Evolutionary conservation across 2,888 invertebrate genomes (phyloP), one percentile per base, ranked within the genome.

Genomic region (Drosophila suboccidentalis): DNA sequence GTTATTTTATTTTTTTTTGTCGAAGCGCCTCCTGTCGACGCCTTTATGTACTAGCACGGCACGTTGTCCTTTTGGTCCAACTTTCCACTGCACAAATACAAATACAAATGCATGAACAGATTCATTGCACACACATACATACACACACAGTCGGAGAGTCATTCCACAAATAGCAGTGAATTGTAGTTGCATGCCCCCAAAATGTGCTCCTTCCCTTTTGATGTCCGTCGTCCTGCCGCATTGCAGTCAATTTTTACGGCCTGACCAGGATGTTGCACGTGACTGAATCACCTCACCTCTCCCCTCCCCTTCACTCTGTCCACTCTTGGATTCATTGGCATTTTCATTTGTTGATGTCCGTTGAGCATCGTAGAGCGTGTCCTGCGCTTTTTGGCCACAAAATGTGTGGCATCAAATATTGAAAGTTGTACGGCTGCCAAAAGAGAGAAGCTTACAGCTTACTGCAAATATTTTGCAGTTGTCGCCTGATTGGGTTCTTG

Each of bases 221-320:
- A n/a, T 22, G 55, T 22, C 44, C 13, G 36, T 13, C 54, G 17
- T 32, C 32, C 22, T 55, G 90, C 86, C 90, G 90, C 90, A 90
- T 74, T 90, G 90, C 90, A 89, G 90, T 87, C 80, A 79, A 86
- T 78, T 80, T 71, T 71, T 78, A 53, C 62, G 49, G 78, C 73
- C 72, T 55, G 69, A 53, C 63, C 69, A 65, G 73, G 59, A 62
- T 49, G 77, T 22, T 59, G 75, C 89, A 89, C 89, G 90, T 89
- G 90, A 78, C 89, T 84, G 86, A 64, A 73, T 29, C 79, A 5
- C 13, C 11, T 10, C 36, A 43, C 26, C 13, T 47, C 22, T 29
- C 15, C 17, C 11, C 15, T 15, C 34, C 51, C 6, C 4, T n/a
- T 15, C 6, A 17, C 44, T 29, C 29, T 29, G 29, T 29, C 29